Evolutionary conservation across 92 coral and sea anemone genomes (phyloP), one percentile per base, ranked within the genome.

Genomic region (Palythoa caribaeorum): DNA sequence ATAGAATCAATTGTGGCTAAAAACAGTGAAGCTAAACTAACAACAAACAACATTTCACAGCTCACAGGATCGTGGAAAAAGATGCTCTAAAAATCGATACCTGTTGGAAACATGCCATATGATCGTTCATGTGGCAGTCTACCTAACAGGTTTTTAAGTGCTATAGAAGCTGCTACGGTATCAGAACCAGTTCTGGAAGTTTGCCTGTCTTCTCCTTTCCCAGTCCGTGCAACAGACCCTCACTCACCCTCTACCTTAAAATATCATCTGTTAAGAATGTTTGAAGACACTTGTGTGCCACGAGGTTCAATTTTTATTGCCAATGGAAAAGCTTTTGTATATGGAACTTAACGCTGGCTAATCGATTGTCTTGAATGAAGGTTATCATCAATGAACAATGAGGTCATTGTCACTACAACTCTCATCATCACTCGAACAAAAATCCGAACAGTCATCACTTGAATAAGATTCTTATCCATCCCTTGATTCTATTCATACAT

Each of bases 151-250:
- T 76, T 74, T 66, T 59, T 89, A 53, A 83, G 84, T 5, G 89
- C 87, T 19, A 75, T 87, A 2, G 89, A 85, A 77, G 92, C 92
- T 37, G 92, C 89, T 36, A 78, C 77, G 59, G 87, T 90, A 11
- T 84, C 88, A 51, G 86, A 76, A 59, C 76, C 39, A 44, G 16
- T 38, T 28, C 1, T 84, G 2, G 75, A 89, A 44, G 89, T 84
- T n/a, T 75, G 79, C 52, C 44, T 89, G 69, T 35, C 71, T 4
- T 37, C 76, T 53, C 81, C 92, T 2, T 37, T 84, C 8, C 92
- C 92, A 15, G 89, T 90, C 47, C 88, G 89, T 62, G 86, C 85
- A 15, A 8, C 47, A 28, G 92, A 90, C 48, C 72, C 78, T 38
- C 89, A 90, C 54, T 47, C 16, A 15, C 78, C 36, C 7, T 90